Evolutionary conservation across 2,888 invertebrate genomes (phyloP).

Genomic region (Acanthosepion lycidas): DNA sequence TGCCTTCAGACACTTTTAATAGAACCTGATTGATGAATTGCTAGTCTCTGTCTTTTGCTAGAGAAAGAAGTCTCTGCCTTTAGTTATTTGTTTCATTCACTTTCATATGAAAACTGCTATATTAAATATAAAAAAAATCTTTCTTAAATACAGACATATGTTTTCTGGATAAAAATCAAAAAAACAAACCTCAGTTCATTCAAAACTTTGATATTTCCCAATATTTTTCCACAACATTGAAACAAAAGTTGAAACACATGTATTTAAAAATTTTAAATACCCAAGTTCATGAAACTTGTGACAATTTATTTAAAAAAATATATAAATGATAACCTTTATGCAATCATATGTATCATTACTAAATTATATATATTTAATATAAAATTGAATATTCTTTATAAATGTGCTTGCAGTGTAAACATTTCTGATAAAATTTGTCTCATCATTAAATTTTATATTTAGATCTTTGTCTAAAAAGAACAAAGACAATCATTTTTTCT

Average conservation of each 20-base stretch:
- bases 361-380: too few species aligned
- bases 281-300: background rate
- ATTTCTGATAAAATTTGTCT: too few species aligned
- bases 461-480: too few species aligned
- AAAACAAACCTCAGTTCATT: background rate
- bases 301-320: background rate
- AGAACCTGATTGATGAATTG: background rate
- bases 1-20: background rate
- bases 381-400: too few species aligned
- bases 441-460: too few species aligned
- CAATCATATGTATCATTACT: too few species aligned
- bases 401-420: too few species aligned
- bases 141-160: background rate
- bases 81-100: background rate
- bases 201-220: background rate
- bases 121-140: background rate
- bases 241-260: background rate
- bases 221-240: background rate
- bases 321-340: background rate
- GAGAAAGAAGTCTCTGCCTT: constrained; percentile 4
- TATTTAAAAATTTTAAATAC: background rate
- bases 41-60: background rate
- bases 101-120: background rate
- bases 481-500: too few species aligned
- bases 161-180: background rate